Percentiles rank a stretch among this genome's conserved stretches.
Conservation (phyloP, 2,113 vertebrate genomes). For the Tonatia bakeri region DNA sequence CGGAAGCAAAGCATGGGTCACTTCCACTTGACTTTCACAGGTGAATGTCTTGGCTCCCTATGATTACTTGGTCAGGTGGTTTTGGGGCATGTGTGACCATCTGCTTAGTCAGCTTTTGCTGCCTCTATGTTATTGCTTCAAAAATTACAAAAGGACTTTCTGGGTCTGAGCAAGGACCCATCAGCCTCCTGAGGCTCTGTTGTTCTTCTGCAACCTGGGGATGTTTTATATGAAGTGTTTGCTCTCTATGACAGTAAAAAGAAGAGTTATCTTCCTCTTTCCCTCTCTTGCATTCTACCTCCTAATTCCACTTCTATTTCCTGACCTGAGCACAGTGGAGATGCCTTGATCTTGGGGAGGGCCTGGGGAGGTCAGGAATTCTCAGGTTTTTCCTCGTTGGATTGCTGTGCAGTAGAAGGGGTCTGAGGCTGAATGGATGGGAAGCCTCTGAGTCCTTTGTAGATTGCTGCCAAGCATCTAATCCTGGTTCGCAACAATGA, state of each 20-base stretch:
- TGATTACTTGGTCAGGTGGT: background rate
- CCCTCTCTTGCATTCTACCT: background rate
- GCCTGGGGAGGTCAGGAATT: background rate
- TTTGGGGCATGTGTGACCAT: slow-evolving; percentile 10
- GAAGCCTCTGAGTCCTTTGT: background rate
- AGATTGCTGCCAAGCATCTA: background rate
- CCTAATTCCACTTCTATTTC: background rate
- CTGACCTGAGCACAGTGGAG: background rate
- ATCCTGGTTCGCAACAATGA: background rate
- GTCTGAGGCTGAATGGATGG: background rate
- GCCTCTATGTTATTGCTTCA: slow-evolving; percentile 20
- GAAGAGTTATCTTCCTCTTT: background rate
- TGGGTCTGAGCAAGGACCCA: background rate
- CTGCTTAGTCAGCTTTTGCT: background rate
- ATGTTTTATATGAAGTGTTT: background rate
- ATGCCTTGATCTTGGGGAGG: background rate
- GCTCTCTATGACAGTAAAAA: background rate
- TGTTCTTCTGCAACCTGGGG: background rate
- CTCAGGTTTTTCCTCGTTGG: background rate
- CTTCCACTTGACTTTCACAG: slow-evolving; percentile 22
- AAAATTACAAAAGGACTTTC: background rate
- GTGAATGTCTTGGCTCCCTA: slow-evolving; percentile 32
- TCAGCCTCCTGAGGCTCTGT: background rate
- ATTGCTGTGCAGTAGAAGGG: background rate
- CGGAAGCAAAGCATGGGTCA: slow-evolving; percentile 52